A percentile compares a stretch with the other conserved stretches of the same genome.
phyloP scores from a whole-genome alignment of 2,113 vertebrate species.

The Paramormyrops kingsleyae region DNA sequence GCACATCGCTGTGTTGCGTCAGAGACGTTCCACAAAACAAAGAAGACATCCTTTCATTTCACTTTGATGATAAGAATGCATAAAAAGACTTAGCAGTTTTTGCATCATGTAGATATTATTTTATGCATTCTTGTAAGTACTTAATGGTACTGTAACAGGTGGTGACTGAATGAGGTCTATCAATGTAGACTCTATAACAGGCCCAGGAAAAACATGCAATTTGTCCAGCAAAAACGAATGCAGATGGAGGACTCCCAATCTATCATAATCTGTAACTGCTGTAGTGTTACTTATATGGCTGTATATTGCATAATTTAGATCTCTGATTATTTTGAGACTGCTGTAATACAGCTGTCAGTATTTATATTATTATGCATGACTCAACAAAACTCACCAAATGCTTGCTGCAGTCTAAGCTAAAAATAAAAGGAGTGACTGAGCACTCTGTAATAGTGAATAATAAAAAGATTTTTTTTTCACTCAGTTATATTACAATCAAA shows the following conservation, averaged over 20 bases:
- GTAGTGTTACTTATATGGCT: neutral
- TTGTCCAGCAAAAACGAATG: neutral
- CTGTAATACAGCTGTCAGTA: neutral
- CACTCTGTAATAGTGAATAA: neutral
- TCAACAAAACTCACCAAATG: neutral
- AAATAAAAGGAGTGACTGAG: neutral
- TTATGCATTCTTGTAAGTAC: neutral
- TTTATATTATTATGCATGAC: neutral
- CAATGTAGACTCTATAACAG: neutral
- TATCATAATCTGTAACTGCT: neutral
- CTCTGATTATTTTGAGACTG: neutral
- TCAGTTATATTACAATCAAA: neutral
- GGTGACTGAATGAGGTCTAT: neutral
- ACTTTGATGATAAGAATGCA: neutral
- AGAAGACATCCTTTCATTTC: neutral
- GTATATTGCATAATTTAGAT: neutral
- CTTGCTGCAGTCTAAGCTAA: neutral
- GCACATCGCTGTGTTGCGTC: constrained; percentile 26
- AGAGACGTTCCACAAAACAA: constrained; percentile 29
- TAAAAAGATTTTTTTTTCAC: neutral
- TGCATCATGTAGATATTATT: neutral
- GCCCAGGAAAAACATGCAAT: neutral
- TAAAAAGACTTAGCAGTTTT: neutral
- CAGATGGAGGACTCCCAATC: neutral
- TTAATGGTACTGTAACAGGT: neutral